These are phyloP conservation scores for Ephestia elutella DNA, from an alignment of 1,140 invertebrate species.

Conservation along the genomic window DNA sequence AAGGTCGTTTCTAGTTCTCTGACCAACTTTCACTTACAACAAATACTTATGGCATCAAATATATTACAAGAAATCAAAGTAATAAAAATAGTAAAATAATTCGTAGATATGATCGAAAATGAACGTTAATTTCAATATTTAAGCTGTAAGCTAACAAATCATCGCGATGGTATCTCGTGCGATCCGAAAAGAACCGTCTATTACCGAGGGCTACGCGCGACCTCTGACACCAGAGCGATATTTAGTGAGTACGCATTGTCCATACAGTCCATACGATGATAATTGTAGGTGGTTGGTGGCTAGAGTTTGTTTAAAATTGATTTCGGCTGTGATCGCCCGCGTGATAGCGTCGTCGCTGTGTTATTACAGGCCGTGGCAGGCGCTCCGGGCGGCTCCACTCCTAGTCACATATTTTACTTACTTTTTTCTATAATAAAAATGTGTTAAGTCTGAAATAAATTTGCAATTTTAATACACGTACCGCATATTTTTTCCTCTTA, in stretches of 20 bases:
- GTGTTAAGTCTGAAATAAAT: no score
- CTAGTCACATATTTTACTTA: no score
- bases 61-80: not conserved
- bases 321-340: slow-evolving; percentile 51
- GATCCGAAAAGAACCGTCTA: slow-evolving; percentile 52
- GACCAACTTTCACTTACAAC: not conserved
- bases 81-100: not conserved
- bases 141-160: slow-evolving; percentile 64
- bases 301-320: slow-evolving; percentile 70
- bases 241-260: slow-evolving; percentile 55
- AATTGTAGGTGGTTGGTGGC: slow-evolving; percentile 65
- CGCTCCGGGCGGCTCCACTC: not conserved
- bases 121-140: slow-evolving; percentile 70
- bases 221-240: slow-evolving; percentile 51
- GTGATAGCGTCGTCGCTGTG: slow-evolving; percentile 40
- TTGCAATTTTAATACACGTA: no score
- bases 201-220: slow-evolving; percentile 54
- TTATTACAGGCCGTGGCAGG: not conserved
- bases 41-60: not conserved
- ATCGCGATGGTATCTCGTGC: slow-evolving; percentile 61
- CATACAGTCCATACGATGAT: slow-evolving; percentile 37
- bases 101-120: slow-evolving; percentile 54
- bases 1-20: no score
- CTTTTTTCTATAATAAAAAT: no score
- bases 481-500: no score